Base-by-base conservation (phyloP, 1,140 invertebrate species). In the Trachymyrmex cornetzi region DNA sequence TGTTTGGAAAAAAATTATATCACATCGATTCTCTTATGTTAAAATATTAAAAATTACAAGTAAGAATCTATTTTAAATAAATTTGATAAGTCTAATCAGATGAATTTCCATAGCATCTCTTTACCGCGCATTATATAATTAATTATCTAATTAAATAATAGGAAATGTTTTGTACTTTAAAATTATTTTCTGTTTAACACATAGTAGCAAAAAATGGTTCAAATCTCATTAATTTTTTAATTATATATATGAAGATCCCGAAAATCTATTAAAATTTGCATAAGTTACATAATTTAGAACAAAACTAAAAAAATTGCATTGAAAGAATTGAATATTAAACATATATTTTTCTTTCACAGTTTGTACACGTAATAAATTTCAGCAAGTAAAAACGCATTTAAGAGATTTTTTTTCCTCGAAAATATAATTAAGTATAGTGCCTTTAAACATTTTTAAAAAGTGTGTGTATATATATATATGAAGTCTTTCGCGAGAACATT, bases 91-190 rank as follows among this genome's bases (percentile, higher is more conserved):
- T 50, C 27, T 75, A 48, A 64, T 64, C 11, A 9, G 16, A 64
- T 61, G 48, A 48, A 48, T 27, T 30, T 63, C 6, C 22, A 48
- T 22, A 4, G 12, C 12, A 53, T 72, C 30, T 9, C 27, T 75
- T 57, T 75, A 50, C 30, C n/a, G 19, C n/a, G 34, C 44, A 30
- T 79, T 66, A 16, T 12, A 55, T 24, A 80, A 66, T 34, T 80
- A 67, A 67, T 55, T 69, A 34, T 71, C 38, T 69, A 81, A 48
- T 55, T 34, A 81, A 81, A 69, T 69, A 55, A 80, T 55, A 53
- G 12, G 2, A 71, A 57, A 81, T 24, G 14, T n/a, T 81, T 81
- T 81, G 64, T 69, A 81, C 77, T 81, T 69, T 14, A 81, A 12
- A 81, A 67, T 81, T 34, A 71, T 69, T 38, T 81, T 80, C 22